Conservation (phyloP, 2,797 vertebrate species). For the Microchirus variegatus region DNA sequence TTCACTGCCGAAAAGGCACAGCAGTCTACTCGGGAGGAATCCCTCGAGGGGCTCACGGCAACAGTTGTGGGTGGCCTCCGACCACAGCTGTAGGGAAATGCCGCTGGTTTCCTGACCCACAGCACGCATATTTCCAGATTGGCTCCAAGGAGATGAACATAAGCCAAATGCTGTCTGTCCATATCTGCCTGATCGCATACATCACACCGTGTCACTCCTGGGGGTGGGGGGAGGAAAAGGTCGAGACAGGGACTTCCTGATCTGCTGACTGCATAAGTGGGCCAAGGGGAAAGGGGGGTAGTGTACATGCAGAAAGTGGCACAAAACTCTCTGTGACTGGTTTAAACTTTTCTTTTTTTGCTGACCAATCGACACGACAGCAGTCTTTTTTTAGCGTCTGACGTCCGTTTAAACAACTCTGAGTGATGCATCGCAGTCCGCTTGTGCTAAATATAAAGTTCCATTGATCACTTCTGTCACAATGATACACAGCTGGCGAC, state of each 20-base stretch:
- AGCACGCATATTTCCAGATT: constrained; percentile 45
- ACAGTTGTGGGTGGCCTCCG: constrained; percentile 32
- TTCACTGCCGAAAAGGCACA: background rate
- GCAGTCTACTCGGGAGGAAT: constrained; percentile 14
- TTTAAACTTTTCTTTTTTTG: background rate
- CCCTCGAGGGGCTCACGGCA: background rate
- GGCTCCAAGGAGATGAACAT: constrained; percentile 37
- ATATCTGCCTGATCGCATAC: constrained; percentile 34
- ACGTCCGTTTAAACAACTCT: background rate
- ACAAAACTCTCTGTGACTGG: background rate
- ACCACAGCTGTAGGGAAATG: constrained; percentile 46
- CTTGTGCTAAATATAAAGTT: constrained; percentile 2
- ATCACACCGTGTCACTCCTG: constrained; percentile 15
- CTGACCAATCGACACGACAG: constrained; percentile 10
- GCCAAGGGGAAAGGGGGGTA: background rate
- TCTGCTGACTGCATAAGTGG: background rate
- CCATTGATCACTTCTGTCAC: constrained; percentile 9
- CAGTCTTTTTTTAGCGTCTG: background rate
- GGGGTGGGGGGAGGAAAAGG: constrained; percentile 30
- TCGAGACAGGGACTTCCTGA: constrained; percentile 46
- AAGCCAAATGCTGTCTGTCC: constrained; percentile 45
- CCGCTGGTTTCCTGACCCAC: constrained; percentile 59
- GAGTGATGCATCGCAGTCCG: background rate
- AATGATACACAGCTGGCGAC: background rate
- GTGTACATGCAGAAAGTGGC: too few species aligned